phyloP scores from a whole-genome alignment of 1,140 invertebrate genomes.

The Piezodorus guildinii region DNA sequence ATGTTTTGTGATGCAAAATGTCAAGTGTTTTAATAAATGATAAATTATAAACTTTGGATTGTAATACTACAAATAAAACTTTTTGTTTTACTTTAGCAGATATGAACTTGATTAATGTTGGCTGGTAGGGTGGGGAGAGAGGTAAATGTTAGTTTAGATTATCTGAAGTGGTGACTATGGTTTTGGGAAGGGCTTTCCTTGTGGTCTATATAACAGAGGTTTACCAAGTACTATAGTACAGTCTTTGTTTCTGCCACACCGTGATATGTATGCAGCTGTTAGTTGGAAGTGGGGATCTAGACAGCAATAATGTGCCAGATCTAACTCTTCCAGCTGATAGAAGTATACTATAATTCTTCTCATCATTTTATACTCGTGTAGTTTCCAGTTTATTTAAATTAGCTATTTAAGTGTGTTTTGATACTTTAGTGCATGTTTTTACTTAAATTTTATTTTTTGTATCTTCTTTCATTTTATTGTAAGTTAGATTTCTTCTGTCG shows the following conservation, averaged over 20 bases:
- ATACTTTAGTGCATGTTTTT: not conserved
- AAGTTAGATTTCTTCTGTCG: not conserved
- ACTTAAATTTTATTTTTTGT: not conserved
- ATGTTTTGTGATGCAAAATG: no score
- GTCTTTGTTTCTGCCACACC: not conserved
- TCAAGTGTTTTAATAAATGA: no score
- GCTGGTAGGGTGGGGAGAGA: slow-evolving; percentile 17
- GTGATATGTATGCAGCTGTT: slow-evolving; percentile 16
- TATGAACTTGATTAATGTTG: slow-evolving; percentile 9
- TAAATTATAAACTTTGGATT: no score
- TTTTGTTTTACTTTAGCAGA: not conserved
- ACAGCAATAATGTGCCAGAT: slow-evolving; percentile 43
- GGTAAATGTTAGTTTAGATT: slow-evolving; percentile 26
- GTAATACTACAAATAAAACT: no score
- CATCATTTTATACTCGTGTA: not conserved
- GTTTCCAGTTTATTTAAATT: not conserved
- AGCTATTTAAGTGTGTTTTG: not conserved
- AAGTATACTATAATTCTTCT: slow-evolving; percentile 11
- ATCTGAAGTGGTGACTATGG: slow-evolving; percentile 23
- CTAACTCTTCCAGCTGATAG: slow-evolving; percentile 54
- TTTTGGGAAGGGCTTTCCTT: slow-evolving; percentile 23
- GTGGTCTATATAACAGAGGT: slow-evolving; percentile 23
- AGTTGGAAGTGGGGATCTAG: slow-evolving; percentile 49
- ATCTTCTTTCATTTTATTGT: not conserved
- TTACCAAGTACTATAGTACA: slow-evolving; percentile 5